Evolutionary conservation across 1,140 invertebrate species (phyloP).

Genomic region (Hyphantria cunea): DNA sequence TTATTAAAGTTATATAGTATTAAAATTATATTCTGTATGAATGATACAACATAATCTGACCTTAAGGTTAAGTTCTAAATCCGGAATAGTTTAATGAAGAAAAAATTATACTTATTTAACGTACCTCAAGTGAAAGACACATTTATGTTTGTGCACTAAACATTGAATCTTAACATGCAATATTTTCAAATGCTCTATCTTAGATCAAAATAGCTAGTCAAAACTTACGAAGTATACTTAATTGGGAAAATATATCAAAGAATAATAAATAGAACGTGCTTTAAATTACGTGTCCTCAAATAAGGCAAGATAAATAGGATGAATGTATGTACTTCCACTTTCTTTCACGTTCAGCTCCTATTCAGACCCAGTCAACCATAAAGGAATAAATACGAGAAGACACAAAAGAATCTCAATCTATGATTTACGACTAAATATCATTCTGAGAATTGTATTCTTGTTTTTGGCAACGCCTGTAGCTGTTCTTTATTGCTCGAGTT

Average conservation of each 20-base stretch:
- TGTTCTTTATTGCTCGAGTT: slow-evolving; percentile 24
- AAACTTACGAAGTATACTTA: no score
- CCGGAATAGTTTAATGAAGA: no score
- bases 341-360: slow-evolving; percentile 22
- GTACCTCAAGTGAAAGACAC: no score
- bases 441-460: slow-evolving; percentile 32
- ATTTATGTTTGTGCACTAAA: no score
- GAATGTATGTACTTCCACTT: slow-evolving; percentile 15
- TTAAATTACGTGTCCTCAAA: slow-evolving; percentile 1
- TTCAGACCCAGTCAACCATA: slow-evolving; percentile 47
- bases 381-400: slow-evolving; percentile 48
- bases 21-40: no score
- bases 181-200: no score
- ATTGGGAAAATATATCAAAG: background rate
- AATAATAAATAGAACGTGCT: background rate
- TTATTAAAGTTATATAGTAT: no score
- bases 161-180: no score
- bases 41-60: no score
- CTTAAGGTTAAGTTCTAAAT: no score
- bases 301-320: slow-evolving; percentile 2
- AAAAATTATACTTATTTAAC: no score
- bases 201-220: no score
- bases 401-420: slow-evolving; percentile 37
- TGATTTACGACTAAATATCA: slow-evolving; percentile 54
- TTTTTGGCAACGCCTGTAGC: slow-evolving; percentile 37